phyloP scores from a whole-genome alignment of 1,140 invertebrate species.

The Bombus impatiens region DNA sequence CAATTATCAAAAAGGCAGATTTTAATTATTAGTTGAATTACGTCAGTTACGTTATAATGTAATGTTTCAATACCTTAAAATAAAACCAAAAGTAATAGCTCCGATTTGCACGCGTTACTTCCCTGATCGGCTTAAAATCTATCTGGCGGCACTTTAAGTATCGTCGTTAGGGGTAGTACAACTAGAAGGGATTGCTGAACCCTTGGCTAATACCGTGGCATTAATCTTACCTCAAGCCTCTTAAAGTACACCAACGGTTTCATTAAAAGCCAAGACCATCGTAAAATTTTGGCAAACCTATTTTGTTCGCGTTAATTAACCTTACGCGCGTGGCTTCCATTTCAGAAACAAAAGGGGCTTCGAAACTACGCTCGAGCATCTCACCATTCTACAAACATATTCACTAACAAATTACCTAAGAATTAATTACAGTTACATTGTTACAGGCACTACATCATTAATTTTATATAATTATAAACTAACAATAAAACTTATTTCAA shows the following conservation, averaged over 20 bases:
- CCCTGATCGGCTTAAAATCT: background rate
- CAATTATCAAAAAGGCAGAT: background rate
- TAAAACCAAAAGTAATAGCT: background rate
- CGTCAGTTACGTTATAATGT: background rate
- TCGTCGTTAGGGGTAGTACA: background rate
- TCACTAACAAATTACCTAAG: slow-evolving; percentile 6
- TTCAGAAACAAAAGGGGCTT: background rate
- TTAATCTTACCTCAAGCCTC: slow-evolving; percentile 50
- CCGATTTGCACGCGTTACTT: slow-evolving; percentile 28
- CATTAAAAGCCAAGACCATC: slow-evolving; percentile 30
- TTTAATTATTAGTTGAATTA: background rate
- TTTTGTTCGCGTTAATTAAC: slow-evolving; percentile 52
- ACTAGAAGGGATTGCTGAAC: slow-evolving; percentile 29
- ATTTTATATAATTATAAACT: background rate
- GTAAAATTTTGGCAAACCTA: slow-evolving; percentile 38
- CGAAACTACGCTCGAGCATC: background rate
- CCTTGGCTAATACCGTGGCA: slow-evolving; percentile 47
- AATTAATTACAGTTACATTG: slow-evolving; percentile 4
- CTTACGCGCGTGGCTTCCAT: background rate
- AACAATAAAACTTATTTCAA: too few species aligned
- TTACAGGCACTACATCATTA: too few species aligned
- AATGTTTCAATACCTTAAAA: background rate
- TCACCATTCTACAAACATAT: background rate
- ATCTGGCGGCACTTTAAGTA: slow-evolving; percentile 34
- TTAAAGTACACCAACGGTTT: slow-evolving; percentile 41